phyloP scores from a whole-genome alignment of 2,797 vertebrate species.

The Amazona finschi region DNA sequence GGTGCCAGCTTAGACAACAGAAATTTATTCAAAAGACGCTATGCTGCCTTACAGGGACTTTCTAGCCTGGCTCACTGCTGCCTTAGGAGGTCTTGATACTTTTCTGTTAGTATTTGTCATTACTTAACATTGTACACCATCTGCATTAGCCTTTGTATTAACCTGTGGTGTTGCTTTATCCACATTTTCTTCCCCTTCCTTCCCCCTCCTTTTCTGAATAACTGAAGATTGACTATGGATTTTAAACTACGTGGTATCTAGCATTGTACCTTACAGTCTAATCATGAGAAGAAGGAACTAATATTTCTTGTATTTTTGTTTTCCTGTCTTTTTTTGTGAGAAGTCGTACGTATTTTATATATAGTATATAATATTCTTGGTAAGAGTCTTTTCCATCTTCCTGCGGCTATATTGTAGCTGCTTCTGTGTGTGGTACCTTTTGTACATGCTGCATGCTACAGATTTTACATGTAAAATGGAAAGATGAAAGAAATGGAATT shows the following conservation, averaged over 20 bases:
- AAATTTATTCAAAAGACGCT: not conserved
- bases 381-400: not conserved
- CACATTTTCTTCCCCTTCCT: not conserved
- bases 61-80: not conserved
- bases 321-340: not conserved
- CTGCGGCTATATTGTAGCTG: not conserved
- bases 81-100: not conserved
- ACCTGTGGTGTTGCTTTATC: not conserved
- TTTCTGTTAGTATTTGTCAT: not conserved
- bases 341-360: not conserved
- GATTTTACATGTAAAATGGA: not conserved
- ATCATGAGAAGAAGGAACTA: not conserved
- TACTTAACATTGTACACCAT: not conserved
- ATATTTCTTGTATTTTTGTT: not conserved
- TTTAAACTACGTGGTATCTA: not conserved
- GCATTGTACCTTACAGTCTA: not conserved
- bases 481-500: not conserved
- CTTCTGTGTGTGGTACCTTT: not conserved
- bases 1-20: not conserved
- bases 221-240: not conserved
- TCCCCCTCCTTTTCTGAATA: not conserved
- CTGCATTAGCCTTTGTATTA: not conserved
- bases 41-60: not conserved
- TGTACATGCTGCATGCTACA: accelerated
- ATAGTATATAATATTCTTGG: not conserved